Conservation (phyloP, 2,113 vertebrate genomes). For the Marcusenius ussheri region DNA sequence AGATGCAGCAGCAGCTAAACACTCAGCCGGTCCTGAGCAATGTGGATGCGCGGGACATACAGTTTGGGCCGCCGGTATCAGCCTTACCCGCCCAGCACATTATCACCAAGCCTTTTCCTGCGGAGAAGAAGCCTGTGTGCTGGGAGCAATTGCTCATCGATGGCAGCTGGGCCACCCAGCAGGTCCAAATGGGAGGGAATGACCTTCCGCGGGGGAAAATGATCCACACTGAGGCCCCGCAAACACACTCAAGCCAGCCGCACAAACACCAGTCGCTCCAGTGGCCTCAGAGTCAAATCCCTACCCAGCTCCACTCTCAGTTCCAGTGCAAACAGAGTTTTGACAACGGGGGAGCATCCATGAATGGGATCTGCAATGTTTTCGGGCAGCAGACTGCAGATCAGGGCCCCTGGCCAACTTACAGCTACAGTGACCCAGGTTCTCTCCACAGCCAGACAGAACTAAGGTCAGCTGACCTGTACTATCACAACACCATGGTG, state of each 20-base stretch:
- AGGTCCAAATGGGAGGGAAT: conserved; percentile 34
- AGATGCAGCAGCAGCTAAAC: conserved; percentile 56
- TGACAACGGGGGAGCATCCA: conserved; percentile 2
- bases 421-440: conserved; percentile 16
- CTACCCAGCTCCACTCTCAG: conserved; percentile 37
- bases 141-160: conserved; percentile 30
- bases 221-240: conserved; percentile 35
- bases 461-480: neutral
- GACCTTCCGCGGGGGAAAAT: conserved; percentile 32
- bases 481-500: neutral
- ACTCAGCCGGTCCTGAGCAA: conserved; percentile 26
- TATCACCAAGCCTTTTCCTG: conserved; percentile 7
- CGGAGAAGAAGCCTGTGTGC: conserved; percentile 31
- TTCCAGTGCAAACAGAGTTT: conserved; percentile 41
- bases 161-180: conserved; percentile 41
- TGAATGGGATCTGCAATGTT: conserved; percentile 35
- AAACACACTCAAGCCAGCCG: conserved; percentile 13
- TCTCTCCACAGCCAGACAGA: conserved; percentile 11
- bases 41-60: conserved; percentile 32
- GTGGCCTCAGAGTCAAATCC: conserved; percentile 27
- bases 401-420: conserved; percentile 42
- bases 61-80: neutral
- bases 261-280: conserved; percentile 39
- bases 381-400: conserved; percentile 20
- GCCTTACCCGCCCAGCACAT: neutral